Base-by-base conservation (phyloP, 2,797 vertebrate genomes). In the Rallus crepitans region DNA sequence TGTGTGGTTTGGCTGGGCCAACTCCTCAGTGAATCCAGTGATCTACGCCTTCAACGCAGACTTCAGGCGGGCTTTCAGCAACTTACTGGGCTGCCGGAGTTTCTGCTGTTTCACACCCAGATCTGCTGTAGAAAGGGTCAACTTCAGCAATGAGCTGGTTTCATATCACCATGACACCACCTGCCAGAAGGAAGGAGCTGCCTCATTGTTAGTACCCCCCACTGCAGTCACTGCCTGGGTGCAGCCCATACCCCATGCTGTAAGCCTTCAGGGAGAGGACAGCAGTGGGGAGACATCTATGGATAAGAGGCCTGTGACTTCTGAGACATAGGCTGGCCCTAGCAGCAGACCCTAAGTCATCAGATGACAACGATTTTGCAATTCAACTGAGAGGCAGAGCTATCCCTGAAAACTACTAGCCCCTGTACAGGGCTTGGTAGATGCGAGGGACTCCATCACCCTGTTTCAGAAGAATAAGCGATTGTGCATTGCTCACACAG, bases 41-140 rank as follows among this genome's bases (percentile, higher is more conserved):
- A 98, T 99, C 56, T 99, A 99, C 42, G 98, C 98, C 50, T 99
- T 99, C 95, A 99, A 99, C 1, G 94, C 98, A 2, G 98, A 99
- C 86, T 99, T 99, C 91, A 95, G 98, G 52, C 97, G 97, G 92
- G 98, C 98, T 23, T 99, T 99, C 94, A 96, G 98, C 79, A 98
- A 96, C 50, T 97, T 99, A 61, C 96, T 99, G 93, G 98, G 98
- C 76, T 98, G 98, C 65, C 45, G 6, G 84, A 33, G 96, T 97
- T 61, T 42, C 68, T 93, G 94, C 79, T 96, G 91, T 20, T 39
- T 87, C 63, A 45, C 70, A 50, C 52, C 60, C 17, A 66, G 24
- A 72, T 94, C 92, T 19, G 31, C 97, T 6, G 98, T 98, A 72
- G 98, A 98, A 94, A 97, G 97, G 47, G 97, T 98, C 82, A 97